Conservation (phyloP, 2,888 invertebrate species). For the Meliscaeva auricollis region DNA sequence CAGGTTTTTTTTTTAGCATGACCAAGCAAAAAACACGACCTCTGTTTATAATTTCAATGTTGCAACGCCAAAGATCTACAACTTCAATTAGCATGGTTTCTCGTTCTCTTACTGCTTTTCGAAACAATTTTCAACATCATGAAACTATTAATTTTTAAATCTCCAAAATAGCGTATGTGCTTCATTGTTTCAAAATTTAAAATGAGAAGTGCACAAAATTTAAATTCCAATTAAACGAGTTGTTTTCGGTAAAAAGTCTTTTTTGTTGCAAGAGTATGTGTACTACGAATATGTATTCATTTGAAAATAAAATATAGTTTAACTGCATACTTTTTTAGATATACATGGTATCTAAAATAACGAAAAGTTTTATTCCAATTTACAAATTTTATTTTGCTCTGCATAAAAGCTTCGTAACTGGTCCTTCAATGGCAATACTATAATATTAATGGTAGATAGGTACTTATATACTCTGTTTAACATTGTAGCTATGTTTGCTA, state of each 20-base stretch:
- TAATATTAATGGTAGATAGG: not conserved
- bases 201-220: slow-evolving; percentile 42
- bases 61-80: not conserved
- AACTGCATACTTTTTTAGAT: slow-evolving; percentile 9
- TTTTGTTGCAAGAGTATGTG: not conserved
- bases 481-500: slow-evolving; percentile 20
- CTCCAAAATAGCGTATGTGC: not conserved
- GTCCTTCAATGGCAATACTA: not conserved
- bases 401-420: slow-evolving; percentile 22
- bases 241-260: not conserved
- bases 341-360: slow-evolving; percentile 57
- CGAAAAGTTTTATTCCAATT: slow-evolving; percentile 66
- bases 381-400: slow-evolving; percentile 59
- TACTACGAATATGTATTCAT: not conserved
- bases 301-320: not conserved
- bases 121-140: slow-evolving; percentile 15
- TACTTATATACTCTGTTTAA: not conserved
- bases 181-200: slow-evolving; percentile 28
- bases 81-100: slow-evolving; percentile 6
- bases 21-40: too few species aligned
- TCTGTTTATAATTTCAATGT: not conserved
- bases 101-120: not conserved
- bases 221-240: slow-evolving; percentile 43
- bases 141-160: slow-evolving; percentile 28
- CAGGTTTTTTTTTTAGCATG: too few species aligned